Conservation (phyloP, 2,888 invertebrate genomes). For the Cabera pusaria region DNA sequence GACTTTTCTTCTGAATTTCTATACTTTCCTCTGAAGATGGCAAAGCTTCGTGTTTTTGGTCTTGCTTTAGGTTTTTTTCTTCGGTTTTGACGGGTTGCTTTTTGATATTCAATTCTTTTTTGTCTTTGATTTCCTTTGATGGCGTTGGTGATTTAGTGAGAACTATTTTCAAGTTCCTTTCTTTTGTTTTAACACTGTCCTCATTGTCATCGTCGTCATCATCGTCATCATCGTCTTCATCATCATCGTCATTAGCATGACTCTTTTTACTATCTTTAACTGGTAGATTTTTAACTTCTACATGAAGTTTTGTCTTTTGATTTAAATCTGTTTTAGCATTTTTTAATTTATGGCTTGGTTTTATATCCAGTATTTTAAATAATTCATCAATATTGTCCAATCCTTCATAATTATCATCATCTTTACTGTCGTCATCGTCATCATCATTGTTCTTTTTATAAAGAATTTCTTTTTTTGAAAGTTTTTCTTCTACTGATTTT, state of each 20-base stretch:
- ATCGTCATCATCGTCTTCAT: slow-evolving; percentile 38
- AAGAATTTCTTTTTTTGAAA: too few species aligned
- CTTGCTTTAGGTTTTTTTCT: slow-evolving; percentile 15
- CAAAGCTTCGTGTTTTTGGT: slow-evolving; percentile 8
- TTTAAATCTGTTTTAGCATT: neutral
- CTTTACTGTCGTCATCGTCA: slow-evolving; percentile 23
- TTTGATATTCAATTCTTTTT: slow-evolving; percentile 12
- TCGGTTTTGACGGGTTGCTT: slow-evolving; percentile 13
- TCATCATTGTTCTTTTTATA: slow-evolving; percentile 18
- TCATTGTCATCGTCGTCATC: slow-evolving; percentile 30
- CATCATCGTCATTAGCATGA: slow-evolving; percentile 36
- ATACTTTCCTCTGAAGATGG: neutral
- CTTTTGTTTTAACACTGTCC: slow-evolving; percentile 26
- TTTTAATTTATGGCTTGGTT: slow-evolving; percentile 29
- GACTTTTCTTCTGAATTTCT: slow-evolving; percentile 2
- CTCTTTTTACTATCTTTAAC: slow-evolving; percentile 18
- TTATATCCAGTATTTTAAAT: slow-evolving; percentile 32
- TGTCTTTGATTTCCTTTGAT: slow-evolving; percentile 21
- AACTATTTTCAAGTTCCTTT: slow-evolving; percentile 4
- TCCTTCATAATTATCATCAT: slow-evolving; percentile 33
- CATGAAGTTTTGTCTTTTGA: slow-evolving; percentile 9
- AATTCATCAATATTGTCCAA: slow-evolving; percentile 29
- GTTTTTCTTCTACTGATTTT: slow-evolving; percentile 19
- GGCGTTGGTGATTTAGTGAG: slow-evolving; percentile 6
- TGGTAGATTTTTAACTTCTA: slow-evolving; percentile 15